A percentile compares a stretch with the other conserved stretches of the same genome.
phyloP scores from a whole-genome alignment of 2,113 vertebrate species.

The Seriola aureovittata region DNA sequence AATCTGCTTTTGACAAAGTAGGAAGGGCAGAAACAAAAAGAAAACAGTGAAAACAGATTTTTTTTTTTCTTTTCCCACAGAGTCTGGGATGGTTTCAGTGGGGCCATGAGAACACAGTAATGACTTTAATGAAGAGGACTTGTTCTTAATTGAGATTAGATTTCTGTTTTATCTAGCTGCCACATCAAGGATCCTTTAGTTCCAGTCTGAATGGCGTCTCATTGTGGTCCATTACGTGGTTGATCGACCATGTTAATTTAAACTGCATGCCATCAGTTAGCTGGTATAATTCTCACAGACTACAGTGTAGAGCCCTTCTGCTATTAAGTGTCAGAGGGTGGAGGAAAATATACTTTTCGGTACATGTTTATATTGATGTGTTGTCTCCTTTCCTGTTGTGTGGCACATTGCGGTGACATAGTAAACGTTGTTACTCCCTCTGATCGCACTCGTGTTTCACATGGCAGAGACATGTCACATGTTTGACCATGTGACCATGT shows the following conservation, averaged over 20 bases:
- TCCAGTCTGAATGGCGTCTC: constrained; percentile 78
- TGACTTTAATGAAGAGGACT: constrained; percentile 75
- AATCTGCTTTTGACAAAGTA: neutral
- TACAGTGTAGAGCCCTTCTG: constrained; percentile 32
- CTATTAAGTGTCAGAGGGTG: constrained; percentile 43
- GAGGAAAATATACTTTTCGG: neutral
- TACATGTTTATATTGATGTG: neutral
- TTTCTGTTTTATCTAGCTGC: constrained; percentile 80
- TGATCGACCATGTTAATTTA: constrained; percentile 80
- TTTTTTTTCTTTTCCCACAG: constrained; percentile 4
- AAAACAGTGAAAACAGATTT: neutral
- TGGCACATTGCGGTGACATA: neutral
- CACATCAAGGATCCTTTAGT: constrained; percentile 81
- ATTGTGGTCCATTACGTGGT: constrained; percentile 79
- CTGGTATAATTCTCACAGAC: constrained; percentile 64
- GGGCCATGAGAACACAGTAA: constrained; percentile 56
- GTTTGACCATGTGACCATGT: constrained; percentile 35
- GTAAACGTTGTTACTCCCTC: neutral
- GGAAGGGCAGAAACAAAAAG: constrained; percentile 1
- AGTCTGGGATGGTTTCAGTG: constrained; percentile 34
- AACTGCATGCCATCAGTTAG: constrained; percentile 77
- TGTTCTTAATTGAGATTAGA: constrained; percentile 83
- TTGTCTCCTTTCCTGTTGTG: neutral
- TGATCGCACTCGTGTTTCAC: neutral
- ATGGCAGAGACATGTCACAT: constrained; percentile 19